Evolutionary conservation across 2,113 vertebrate genomes (phyloP), one percentile per base, ranked within the genome.

Genomic region (Melanostigma gelatinosum): DNA sequence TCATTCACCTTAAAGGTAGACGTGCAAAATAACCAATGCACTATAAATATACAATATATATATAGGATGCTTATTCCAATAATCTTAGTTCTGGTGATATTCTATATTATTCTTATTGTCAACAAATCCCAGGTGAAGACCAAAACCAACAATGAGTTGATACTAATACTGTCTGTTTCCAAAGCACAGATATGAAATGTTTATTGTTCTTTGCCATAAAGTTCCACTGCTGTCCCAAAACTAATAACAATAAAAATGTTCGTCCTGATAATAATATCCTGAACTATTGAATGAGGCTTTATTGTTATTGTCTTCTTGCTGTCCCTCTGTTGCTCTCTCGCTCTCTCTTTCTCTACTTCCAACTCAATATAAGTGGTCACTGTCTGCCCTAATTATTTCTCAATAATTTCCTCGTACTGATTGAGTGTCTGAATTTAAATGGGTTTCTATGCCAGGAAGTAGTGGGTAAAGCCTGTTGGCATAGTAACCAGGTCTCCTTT

Each of bases 381-480:
- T 93, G 62, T 88, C 87, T 92, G 89, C 65, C 86, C 77, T 90
- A 92, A 88, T 93, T 78, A 88, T 67, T 88, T 69, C 82, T 82
- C 84, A 91, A 78, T 90, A 18, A 76, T 94, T 92, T 91, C 79
- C 92, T 89, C 88, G 75, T 91, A 83, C 86, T 79, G 81, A 92
- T 88, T 72, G 90, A 88, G 91, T 92, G 93, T 90, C 89, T 91
- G 89, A 75, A 93, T 57, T 77, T 60, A 93, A 95, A 90, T 92
- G 87, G 93, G 92, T 94, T 88, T 95, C 91, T 94, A 95, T 92
- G 88, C 82, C 82, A 85, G 91, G 89, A 86, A 77, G 69, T 60
- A 22, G 70, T 81, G 89, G 83, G 24, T 74, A 76, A 83, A 85
- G 85, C 85, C 85, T 82, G 89, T 89, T 90, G 92, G 83, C 91